Evolutionary conservation across 2,888 invertebrate species (phyloP).

Genomic region (Podotricha telesiphe): DNA sequence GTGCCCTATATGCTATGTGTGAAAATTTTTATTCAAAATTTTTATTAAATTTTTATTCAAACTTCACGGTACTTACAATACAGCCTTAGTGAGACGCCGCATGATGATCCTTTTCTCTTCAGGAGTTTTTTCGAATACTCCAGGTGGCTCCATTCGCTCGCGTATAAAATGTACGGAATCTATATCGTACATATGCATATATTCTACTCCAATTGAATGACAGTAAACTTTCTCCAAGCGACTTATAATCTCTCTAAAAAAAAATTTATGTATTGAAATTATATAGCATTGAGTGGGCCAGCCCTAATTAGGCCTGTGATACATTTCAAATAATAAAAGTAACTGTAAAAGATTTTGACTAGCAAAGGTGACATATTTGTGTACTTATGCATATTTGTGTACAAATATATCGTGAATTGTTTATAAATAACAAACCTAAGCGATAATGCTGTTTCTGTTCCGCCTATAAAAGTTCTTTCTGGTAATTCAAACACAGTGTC

Average conservation of each 20-base stretch:
- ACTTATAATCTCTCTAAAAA: constrained; percentile 84
- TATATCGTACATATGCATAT: constrained; percentile 88
- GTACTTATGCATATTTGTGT: too few relatives aligned
- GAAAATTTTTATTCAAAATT: too few relatives aligned
- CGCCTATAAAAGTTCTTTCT: constrained; percentile 87
- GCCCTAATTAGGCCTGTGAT: too few relatives aligned
- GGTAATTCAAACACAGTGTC: constrained; percentile 87
- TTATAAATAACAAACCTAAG: constrained; percentile 65
- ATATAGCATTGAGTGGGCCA: not conserved
- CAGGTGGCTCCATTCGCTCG: constrained; percentile 87
- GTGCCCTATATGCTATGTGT: too few relatives aligned
- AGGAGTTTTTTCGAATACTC: constrained; percentile 76
- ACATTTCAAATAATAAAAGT: too few relatives aligned
- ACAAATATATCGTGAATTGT: too few relatives aligned
- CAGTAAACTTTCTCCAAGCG: constrained; percentile 88
- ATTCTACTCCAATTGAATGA: constrained; percentile 88
- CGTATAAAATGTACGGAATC: constrained; percentile 88
- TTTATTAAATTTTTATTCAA: too few relatives aligned
- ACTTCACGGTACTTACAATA: constrained; percentile 71
- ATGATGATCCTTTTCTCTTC: constrained; percentile 87
- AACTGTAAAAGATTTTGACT: too few relatives aligned
- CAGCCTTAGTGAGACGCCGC: constrained; percentile 87
- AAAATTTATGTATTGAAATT: not conserved
- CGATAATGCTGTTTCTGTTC: constrained; percentile 80
- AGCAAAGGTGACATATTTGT: too few relatives aligned